These are phyloP conservation scores for Dysmachus trigonus DNA, from an alignment of 2,888 invertebrate species.

Conservation along the genomic window DNA sequence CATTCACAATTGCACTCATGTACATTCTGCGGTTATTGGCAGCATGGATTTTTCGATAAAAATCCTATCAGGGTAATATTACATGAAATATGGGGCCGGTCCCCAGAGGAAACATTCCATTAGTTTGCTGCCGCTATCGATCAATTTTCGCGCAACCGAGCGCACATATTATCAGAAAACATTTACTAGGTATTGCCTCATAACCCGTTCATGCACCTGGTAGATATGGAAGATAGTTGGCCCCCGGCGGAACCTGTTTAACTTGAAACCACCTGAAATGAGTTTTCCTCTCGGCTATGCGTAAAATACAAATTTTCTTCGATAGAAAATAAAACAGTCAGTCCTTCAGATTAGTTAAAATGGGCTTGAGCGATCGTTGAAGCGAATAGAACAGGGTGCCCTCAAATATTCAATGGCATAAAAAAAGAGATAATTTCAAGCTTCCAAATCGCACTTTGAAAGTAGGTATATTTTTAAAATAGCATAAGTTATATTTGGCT, in stretches of 20 bases:
- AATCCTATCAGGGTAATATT: neutral
- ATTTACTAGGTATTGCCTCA: neutral
- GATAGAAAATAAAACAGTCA: neutral
- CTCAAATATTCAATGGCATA: neutral
- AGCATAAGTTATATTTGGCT: too few species aligned
- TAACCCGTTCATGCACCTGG: neutral
- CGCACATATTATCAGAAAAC: neutral
- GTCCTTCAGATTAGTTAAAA: neutral
- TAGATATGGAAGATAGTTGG: neutral
- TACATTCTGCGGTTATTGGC: neutral
- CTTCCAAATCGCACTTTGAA: neutral
- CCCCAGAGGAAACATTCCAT: neutral
- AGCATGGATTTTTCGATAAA: neutral
- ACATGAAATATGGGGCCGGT: neutral
- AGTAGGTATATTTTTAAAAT: neutral
- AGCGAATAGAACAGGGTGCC: neutral
- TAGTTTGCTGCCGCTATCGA: neutral
- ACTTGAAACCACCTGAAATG: neutral
- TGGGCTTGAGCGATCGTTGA: neutral
- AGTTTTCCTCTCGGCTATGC: neutral
- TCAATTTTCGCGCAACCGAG: neutral
- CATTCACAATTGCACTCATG: neutral
- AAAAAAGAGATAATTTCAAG: neutral
- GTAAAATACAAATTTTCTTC: neutral
- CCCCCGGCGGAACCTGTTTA: neutral